Evolutionary conservation across 64 coral and sea anemone species (phyloP), one percentile per base, ranked within the genome.

Genomic region (Pachyseris speciosa): DNA sequence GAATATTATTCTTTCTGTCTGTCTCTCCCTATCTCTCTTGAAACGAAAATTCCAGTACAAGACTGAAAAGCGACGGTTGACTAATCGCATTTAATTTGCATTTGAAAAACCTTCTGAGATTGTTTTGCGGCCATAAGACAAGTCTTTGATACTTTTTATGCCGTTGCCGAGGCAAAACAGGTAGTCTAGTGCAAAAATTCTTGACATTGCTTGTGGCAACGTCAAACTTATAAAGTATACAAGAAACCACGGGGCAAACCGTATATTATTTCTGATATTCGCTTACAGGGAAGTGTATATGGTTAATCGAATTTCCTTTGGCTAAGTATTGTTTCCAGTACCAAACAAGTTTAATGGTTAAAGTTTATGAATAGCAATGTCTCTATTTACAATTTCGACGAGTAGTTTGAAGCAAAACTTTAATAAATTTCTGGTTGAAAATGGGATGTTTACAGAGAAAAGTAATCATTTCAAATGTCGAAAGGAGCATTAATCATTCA

Each of bases 151-250:
- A 36, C 24, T 7, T 20, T 71, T 81, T 51, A 76, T 4, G 0
- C 20, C 49, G 77, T 81, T 81, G 53, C 77, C 49, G 53, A 63
- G 53, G 77, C 49, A 81, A 81, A 81, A 17, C 77, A 41, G 76
- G 76, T 80, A 80, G 32, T 26, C 36, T 6, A 71, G 20, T 37
- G 17, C 32, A 38, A 38, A 61, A 61, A 63, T n/a, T 22, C 7
- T 30, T 58, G 22, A 20, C 6, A 37, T 79, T 80, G 36, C 50
- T 51, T 52, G 74, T 38, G 49, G 75, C 30, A 31, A 76, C 30
- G 9, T 79, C 6, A 29, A 31, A 3, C 42, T 76, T 30, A n/a
- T n/a, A 29, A 57, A 11, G 9, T 39, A 81, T 13, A 58, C 33
- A 61, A 25, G 27, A 16, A 81, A 81, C 31, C 20, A 12, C 36